These are phyloP conservation scores for Automeris io DNA, from an alignment of 2,888 invertebrate genomes.

Conservation along the genomic window DNA sequence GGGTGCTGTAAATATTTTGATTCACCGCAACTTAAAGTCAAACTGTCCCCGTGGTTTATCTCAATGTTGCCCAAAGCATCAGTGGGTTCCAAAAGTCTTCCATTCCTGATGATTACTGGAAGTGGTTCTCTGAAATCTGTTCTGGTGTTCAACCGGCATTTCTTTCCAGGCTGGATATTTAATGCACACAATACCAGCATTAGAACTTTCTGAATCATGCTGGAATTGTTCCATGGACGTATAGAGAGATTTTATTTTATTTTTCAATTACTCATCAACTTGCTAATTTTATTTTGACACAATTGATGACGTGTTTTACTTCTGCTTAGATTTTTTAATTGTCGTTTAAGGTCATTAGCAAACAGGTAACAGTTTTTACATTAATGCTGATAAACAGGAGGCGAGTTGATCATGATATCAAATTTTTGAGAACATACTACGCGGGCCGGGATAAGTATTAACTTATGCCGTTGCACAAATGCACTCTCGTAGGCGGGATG, in stretches of 20 bases:
- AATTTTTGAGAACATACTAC: too few relatives aligned
- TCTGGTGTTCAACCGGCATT: slow-evolving; percentile 46
- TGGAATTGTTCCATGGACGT: too few relatives aligned
- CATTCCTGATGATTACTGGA: slow-evolving; percentile 48
- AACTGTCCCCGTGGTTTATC: slow-evolving; percentile 39
- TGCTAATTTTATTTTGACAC: too few relatives aligned
- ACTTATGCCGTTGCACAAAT: too few relatives aligned
- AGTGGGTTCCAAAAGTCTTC: slow-evolving; percentile 47
- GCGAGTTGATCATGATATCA: too few relatives aligned
- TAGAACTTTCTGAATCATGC: slow-evolving; percentile 37
- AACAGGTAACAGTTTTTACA: too few relatives aligned
- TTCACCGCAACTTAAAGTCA: slow-evolving; percentile 53
- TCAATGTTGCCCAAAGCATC: slow-evolving; percentile 45
- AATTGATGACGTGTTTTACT: too few relatives aligned
- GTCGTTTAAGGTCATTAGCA: too few relatives aligned
- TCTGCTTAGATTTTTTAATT: too few relatives aligned
- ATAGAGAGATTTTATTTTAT: slow-evolving; percentile 7
- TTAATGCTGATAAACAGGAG: too few relatives aligned
- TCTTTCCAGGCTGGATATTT: slow-evolving; percentile 32
- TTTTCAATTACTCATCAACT: slow-evolving; percentile 8
- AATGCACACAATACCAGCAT: slow-evolving; percentile 48
- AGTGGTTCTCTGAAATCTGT: slow-evolving; percentile 50
- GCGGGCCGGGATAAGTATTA: too few relatives aligned
- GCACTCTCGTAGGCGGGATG: too few relatives aligned
- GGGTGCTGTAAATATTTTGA: slow-evolving; percentile 40